Evolutionary conservation across 2,888 invertebrate genomes (phyloP), one percentile per base, ranked within the genome.

Genomic region (Cremastinae sp.): DNA sequence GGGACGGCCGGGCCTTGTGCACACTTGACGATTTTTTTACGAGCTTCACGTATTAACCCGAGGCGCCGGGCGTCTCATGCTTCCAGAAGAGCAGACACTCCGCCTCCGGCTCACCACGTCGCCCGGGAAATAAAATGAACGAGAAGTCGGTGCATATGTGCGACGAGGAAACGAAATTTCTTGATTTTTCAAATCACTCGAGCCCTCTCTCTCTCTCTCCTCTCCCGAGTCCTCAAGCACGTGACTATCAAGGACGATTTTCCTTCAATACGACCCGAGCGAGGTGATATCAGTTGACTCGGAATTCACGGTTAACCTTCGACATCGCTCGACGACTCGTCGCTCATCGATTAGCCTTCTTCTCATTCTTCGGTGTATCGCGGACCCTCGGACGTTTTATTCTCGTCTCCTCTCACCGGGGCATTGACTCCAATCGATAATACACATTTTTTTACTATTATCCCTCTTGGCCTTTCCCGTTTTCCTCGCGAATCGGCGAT

Each of bases 341-440:
- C 69, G 69, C 16, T 59, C 39, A 77, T 74, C 76, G 73, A 76
- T 73, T 65, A 64, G 59, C 47, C 69, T 68, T 69, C 55, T 73
- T 61, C 69, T 64, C 55, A 73, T 74, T 65, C 69, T 65, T 69
- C 62, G 47, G 58, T 37, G 37, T 64, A 69, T 64, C 59, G 45
- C 68, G 37, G 64, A 56, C 61, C 39, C 73, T 12, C 58, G 20
- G 64, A 65, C 47, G 2, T 55, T 70, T 65, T 65, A 55, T 69
- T 65, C 68, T 71, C 71, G 78, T 72, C 78, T 65, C 75, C 35
- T 71, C 65, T 55, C 74, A 71, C 51, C 74, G 79, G 72, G 71
- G 70, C 79, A 74, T 77, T 77, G 76, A 77, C 76, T 70, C 73
- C 70, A 22, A 70, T 77, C 76, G 76, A 77, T 77, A 70, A 65